A percentile compares a stretch with the other conserved stretches of the same genome.
Conservation (phyloP, 2,797 vertebrate species). For the Delichon dasypus region DNA sequence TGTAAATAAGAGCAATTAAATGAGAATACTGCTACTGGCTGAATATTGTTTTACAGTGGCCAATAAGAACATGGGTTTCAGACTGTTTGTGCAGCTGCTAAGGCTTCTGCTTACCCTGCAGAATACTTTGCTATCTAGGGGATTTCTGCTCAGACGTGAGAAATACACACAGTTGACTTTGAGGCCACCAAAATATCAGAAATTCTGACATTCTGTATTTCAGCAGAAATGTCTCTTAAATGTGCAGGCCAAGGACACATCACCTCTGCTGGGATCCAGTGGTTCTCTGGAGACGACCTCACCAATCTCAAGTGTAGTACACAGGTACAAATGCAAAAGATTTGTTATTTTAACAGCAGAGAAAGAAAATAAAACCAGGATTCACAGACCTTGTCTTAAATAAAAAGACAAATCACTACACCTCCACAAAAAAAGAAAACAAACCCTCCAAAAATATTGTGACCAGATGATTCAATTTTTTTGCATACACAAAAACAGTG, state of each 20-base stretch:
- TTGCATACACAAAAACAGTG: neutral
- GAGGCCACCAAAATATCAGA: neutral
- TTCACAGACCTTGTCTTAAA: neutral
- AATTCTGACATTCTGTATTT: neutral
- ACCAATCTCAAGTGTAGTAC: neutral
- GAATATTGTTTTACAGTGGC: neutral
- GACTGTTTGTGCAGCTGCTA: neutral
- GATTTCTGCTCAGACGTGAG: neutral
- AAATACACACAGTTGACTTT: neutral
- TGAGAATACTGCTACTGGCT: neutral
- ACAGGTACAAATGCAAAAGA: neutral
- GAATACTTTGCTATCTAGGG: neutral
- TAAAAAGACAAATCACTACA: neutral
- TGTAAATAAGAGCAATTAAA: conserved; percentile 19
- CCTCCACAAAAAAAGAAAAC: neutral
- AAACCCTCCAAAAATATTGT: neutral
- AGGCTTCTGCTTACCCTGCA: neutral
- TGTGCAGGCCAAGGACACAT: neutral
- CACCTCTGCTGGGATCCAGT: neutral
- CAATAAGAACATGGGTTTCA: neutral
- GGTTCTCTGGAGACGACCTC: neutral
- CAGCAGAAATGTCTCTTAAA: neutral
- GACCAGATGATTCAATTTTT: neutral
- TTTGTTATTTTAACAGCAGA: neutral
- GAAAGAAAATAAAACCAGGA: neutral